Conservation (phyloP, 2,888 invertebrate species). For the Ligdia adustata region DNA sequence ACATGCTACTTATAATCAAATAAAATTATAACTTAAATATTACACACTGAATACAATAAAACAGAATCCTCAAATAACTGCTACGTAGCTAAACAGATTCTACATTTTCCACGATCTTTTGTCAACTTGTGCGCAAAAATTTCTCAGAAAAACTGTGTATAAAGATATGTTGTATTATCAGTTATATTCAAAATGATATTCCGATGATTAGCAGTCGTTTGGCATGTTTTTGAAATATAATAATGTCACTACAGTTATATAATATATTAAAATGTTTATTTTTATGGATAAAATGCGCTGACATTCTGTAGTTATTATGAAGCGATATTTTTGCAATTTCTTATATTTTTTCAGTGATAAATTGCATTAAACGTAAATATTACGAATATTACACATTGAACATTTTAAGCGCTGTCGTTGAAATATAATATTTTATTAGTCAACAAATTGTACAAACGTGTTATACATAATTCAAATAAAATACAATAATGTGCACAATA, state of each 20-base stretch:
- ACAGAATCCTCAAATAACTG: constrained; percentile 3
- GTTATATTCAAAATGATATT: constrained; percentile 61
- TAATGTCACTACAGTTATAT: too few relatives aligned
- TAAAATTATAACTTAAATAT: constrained; percentile 18
- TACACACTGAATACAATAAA: constrained; percentile 27
- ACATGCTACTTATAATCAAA: constrained; percentile 42
- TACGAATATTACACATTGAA: too few relatives aligned
- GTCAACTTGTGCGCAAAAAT: constrained; percentile 65
- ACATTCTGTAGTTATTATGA: constrained; percentile 5
- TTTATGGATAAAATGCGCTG: constrained; percentile 2
- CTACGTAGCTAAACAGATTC: constrained; percentile 30
- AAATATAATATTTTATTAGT: too few relatives aligned
- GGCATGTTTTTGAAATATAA: constrained; percentile 28
- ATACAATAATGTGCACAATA: neutral
- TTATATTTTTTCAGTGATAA: too few relatives aligned
- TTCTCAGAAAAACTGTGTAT: constrained; percentile 60
- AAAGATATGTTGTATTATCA: constrained; percentile 63
- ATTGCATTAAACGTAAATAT: too few relatives aligned
- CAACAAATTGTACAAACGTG: too few relatives aligned
- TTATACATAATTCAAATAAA: too few relatives aligned
- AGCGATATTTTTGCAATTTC: constrained; percentile 16
- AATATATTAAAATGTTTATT: neutral
- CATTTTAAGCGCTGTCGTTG: too few relatives aligned
- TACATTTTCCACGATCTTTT: constrained; percentile 46
- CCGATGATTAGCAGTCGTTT: constrained; percentile 52